phyloP scores from a whole-genome alignment of 2,113 vertebrate species.

The Platichthys flesus region DNA sequence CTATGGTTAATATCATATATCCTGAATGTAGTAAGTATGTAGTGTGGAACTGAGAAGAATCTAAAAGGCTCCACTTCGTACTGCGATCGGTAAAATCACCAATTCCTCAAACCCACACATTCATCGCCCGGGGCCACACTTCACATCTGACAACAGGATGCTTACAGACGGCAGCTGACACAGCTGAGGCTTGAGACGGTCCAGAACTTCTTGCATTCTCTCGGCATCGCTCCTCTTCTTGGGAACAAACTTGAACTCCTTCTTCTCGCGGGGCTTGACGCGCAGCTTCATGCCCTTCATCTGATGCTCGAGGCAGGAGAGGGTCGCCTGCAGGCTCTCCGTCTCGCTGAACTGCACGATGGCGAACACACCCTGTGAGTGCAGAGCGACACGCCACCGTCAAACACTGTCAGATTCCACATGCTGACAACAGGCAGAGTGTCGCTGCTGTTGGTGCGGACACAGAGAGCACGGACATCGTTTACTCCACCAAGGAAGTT shows the following conservation, averaged over 20 bases:
- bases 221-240: constrained; percentile 73
- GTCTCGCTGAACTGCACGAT: constrained; percentile 87
- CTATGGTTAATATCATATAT: no score
- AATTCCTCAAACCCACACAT: neutral
- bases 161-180: constrained; percentile 84
- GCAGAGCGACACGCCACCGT: constrained; percentile 1
- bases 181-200: constrained; percentile 78
- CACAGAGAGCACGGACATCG: no score
- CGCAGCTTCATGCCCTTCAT: constrained; percentile 84
- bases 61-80: neutral
- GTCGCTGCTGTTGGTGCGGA: no score
- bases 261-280: constrained; percentile 88
- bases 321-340: constrained; percentile 61
- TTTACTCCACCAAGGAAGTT: no score
- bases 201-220: constrained; percentile 71
- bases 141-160: neutral
- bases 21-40: no score
- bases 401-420: neutral
- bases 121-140: neutral
- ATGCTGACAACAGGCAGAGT: neutral
- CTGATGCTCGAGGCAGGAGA: constrained; percentile 82
- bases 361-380: constrained; percentile 87
- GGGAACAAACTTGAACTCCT: constrained; percentile 86
- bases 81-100: no score
- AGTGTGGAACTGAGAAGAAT: neutral